Evolutionary conservation across 2,888 invertebrate genomes (phyloP).

Genomic region (Calameuta pallipes): DNA sequence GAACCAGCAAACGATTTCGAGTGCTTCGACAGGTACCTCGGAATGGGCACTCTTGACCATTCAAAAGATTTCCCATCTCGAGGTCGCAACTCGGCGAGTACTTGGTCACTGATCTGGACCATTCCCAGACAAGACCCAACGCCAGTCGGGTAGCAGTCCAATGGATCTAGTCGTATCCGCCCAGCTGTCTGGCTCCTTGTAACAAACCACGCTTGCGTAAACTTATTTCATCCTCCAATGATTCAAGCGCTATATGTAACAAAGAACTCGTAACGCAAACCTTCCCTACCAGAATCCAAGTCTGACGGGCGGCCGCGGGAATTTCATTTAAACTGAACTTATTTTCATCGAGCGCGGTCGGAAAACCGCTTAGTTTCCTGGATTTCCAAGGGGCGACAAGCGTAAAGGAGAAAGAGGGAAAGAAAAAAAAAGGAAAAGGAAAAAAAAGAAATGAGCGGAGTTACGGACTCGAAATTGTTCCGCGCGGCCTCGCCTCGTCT

Average conservation of each 20-base stretch:
- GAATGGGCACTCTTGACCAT: no score
- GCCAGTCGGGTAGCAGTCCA: background rate
- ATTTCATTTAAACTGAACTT: background rate
- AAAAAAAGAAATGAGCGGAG: constrained; percentile 12
- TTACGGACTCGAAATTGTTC: constrained; percentile 16
- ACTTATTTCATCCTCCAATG: constrained; percentile 45
- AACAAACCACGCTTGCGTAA: constrained; percentile 33
- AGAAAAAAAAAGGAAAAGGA: constrained; percentile 3
- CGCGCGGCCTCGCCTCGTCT: background rate
- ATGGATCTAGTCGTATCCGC: background rate
- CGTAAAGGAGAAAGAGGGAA: background rate
- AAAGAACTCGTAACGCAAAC: background rate
- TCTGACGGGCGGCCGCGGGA: background rate
- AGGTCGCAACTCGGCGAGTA: no score
- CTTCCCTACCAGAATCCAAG: background rate
- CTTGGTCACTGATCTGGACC: no score
- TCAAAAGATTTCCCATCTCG: no score
- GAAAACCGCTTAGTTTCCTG: background rate
- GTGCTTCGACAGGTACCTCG: background rate
- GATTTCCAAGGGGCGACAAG: no score
- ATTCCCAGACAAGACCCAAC: background rate
- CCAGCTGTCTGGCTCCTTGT: background rate
- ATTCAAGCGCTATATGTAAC: constrained; percentile 31
- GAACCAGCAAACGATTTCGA: background rate
- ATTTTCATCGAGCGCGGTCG: background rate